A percentile compares a stretch with the other conserved stretches of the same genome.
phyloP scores from a whole-genome alignment of 2,797 vertebrate species.

The Tapera naevia region DNA sequence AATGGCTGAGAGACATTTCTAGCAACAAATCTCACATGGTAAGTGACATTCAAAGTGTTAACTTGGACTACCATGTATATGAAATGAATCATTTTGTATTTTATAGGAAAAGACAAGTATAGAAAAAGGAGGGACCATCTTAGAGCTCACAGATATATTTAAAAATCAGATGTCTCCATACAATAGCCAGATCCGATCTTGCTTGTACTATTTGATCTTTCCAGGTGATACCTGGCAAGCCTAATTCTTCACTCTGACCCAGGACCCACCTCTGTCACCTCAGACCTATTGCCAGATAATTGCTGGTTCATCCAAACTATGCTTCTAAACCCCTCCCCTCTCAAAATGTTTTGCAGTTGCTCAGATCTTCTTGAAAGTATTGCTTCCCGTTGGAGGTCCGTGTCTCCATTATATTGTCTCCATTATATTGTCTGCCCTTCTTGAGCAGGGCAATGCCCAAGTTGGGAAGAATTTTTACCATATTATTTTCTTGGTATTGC shows the following conservation, averaged over 20 bases:
- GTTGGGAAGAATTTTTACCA: background rate
- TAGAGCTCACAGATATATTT: background rate
- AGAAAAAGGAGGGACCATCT: background rate
- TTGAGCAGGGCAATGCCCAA: background rate
- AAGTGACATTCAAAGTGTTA: background rate
- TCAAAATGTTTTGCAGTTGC: background rate
- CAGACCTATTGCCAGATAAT: background rate
- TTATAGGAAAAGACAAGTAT: background rate
- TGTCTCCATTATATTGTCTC: background rate
- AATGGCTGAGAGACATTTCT: background rate
- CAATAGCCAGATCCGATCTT: background rate
- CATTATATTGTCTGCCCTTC: too few species aligned
- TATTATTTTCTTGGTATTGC: background rate
- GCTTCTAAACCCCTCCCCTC: background rate
- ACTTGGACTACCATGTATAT: background rate
- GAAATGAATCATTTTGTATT: background rate
- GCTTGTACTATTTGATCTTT: background rate
- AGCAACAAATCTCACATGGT: background rate
- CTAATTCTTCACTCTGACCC: background rate
- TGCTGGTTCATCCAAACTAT: background rate
- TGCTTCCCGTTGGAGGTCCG: background rate
- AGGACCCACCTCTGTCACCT: background rate
- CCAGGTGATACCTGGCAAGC: background rate
- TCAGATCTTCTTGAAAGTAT: background rate
- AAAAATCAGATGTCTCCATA: background rate